A percentile compares a stretch with the other conserved stretches of the same genome.
These are phyloP conservation scores for Uropsilus gracilis DNA, from an alignment of 2,113 vertebrate genomes.

Conservation along the genomic window DNA sequence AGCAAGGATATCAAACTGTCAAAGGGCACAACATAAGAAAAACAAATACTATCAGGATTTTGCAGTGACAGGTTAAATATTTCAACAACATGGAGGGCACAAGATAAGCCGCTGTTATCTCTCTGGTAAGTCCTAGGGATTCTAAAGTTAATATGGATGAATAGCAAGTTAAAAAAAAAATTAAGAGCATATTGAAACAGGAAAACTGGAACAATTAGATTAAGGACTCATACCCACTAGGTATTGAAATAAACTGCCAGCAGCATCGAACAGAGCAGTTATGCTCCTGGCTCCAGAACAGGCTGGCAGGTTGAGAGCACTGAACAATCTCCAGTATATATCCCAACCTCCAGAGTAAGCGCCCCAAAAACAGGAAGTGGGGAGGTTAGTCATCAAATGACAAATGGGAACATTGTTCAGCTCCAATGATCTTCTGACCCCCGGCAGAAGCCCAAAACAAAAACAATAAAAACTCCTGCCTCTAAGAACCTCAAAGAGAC, in stretches of 20 bases:
- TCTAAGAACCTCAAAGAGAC: conserved; percentile 3
- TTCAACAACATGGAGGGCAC: background rate
- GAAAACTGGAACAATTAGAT: background rate
- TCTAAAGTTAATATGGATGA: background rate
- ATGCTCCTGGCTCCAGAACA: background rate
- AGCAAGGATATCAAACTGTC: background rate
- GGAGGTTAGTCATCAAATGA: conserved; percentile 15
- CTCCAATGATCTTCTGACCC: background rate
- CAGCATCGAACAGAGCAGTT: background rate
- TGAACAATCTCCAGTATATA: background rate
- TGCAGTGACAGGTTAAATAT: background rate
- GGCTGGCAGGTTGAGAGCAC: background rate
- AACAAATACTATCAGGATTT: background rate
- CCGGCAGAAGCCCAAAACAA: background rate
- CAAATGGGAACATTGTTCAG: conserved; percentile 6
- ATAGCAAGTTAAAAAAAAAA: background rate
- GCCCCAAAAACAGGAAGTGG: background rate
- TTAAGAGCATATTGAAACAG: background rate
- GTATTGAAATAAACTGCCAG: background rate
- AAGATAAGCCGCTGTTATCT: background rate
- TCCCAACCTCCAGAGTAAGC: background rate
- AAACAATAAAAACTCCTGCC: conserved; percentile 24
- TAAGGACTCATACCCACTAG: background rate
- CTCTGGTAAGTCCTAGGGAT: background rate
- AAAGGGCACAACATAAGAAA: background rate